Conservation (phyloP, 2,797 vertebrate species). For the Crocidura indochinensis region DNA sequence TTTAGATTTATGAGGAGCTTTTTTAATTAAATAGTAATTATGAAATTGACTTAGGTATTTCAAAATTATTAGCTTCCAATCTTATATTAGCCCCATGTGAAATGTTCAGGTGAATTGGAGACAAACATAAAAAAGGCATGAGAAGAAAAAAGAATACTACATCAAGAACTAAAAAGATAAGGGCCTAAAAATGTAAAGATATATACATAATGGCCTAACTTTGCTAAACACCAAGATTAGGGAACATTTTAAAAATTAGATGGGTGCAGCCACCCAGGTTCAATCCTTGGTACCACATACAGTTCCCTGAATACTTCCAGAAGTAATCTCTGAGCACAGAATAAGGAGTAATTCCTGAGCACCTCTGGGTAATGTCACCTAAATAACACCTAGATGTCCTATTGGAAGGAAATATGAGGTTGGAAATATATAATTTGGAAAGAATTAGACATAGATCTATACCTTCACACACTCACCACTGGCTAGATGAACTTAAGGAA, state of each 20-base stretch:
- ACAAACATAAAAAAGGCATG: not conserved
- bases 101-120: not conserved
- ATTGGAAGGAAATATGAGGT: not conserved
- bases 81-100: not conserved
- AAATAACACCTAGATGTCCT: not conserved
- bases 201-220: not conserved
- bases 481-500: not conserved
- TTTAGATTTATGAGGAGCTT: not conserved
- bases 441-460: not conserved
- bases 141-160: not conserved
- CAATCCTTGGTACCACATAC: no score
- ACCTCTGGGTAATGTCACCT: no score
- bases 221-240: not conserved
- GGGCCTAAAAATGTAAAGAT: no score
- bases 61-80: not conserved
- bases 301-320: no score
- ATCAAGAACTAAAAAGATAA: not conserved
- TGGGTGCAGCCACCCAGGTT: no score
- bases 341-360: no score
- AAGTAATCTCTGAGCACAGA: no score
- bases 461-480: not conserved
- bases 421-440: not conserved
- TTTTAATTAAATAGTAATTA: conserved; percentile 12
- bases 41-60: not conserved
- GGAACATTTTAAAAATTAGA: not conserved